These are phyloP conservation scores for Sternotherus odoratus DNA, from an alignment of 2,797 vertebrate species.

Conservation along the genomic window DNA sequence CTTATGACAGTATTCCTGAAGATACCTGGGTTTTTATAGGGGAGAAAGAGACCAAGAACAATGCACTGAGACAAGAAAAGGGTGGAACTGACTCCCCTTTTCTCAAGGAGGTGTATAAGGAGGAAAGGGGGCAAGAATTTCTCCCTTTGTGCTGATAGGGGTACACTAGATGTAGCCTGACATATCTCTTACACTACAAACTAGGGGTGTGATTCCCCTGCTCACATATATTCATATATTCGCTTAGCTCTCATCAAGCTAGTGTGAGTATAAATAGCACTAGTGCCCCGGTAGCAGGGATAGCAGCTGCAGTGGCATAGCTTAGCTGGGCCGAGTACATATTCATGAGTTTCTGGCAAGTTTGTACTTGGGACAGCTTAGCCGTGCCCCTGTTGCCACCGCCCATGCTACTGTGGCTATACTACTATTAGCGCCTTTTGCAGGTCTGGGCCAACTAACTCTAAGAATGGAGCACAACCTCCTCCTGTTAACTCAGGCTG, in stretches of 20 bases:
- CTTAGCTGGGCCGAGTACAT: not conserved
- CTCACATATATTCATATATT: not conserved
- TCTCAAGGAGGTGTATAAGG: not conserved
- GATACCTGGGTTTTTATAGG: not conserved
- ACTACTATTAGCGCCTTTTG: not conserved
- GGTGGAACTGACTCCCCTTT: not conserved
- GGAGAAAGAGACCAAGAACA: not conserved
- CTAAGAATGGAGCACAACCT: not conserved
- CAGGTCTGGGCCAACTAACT: not conserved
- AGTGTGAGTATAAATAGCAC: not conserved
- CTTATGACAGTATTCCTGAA: too few species aligned
- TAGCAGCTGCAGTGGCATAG: not conserved
- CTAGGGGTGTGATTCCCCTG: too few species aligned
- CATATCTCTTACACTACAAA: not conserved
- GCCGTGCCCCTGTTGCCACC: not conserved
- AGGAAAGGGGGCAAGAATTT: not conserved
- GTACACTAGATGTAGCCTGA: not conserved
- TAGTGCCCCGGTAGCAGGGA: not conserved
- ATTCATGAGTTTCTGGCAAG: not conserved
- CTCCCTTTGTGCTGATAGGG: not conserved
- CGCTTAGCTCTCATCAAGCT: not conserved
- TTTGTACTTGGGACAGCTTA: not conserved
- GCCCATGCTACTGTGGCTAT: not conserved
- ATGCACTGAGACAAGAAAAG: not conserved
- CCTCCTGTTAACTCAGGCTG: not conserved